These are phyloP conservation scores for Asobara japonica DNA, from an alignment of 1,140 invertebrate genomes.

Conservation along the genomic window DNA sequence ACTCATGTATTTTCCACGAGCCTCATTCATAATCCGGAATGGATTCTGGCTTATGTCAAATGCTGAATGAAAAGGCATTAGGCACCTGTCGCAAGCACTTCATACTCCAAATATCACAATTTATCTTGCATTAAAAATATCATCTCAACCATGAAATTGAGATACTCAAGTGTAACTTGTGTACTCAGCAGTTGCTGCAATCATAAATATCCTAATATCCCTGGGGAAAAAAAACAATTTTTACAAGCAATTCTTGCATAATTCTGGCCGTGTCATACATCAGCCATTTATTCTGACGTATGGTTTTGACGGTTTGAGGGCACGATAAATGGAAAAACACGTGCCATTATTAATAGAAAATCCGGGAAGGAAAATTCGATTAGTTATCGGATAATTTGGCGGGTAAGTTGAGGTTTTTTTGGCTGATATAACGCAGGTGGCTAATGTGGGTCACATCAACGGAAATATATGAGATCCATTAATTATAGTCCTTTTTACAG, in stretches of 20 bases:
- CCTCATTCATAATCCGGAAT: slow-evolving; percentile 23
- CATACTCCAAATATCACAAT: not conserved
- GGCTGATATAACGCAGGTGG: no score
- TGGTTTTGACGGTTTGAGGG: slow-evolving; percentile 10
- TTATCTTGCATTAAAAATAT: not conserved
- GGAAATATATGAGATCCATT: no score
- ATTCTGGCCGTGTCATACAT: slow-evolving; percentile 1
- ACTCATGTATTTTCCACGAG: not conserved
- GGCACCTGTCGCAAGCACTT: slow-evolving; percentile 1
- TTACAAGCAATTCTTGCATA: slow-evolving; percentile 20
- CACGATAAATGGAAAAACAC: not conserved
- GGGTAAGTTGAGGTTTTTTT: no score
- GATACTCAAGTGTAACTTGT: not conserved
- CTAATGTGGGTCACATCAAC: no score
- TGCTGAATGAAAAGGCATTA: slow-evolving; percentile 24
- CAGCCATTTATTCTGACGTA: slow-evolving; percentile 3
- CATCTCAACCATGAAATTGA: not conserved
- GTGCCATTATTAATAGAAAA: not conserved
- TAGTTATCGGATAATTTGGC: not conserved
- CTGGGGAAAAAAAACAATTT: no score
- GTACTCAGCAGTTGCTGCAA: not conserved
- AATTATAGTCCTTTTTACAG: no score
- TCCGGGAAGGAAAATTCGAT: not conserved
- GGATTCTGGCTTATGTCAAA: not conserved
- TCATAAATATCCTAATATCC: not conserved